Evolutionary conservation across 1,140 invertebrate species (phyloP).

Genomic region (Apis mellifera): Amel_HAv3.1 CM009932.2:11104501-11105000

Average conservation of each 20-base stretch:
- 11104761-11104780: constrained; percentile 46
- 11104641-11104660: neutral
- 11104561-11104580: neutral
- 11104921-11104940: too few species aligned
- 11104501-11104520: neutral
- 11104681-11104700: constrained; percentile 48
- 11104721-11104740: constrained; percentile 24
- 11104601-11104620: constrained; percentile 23
- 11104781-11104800: constrained; percentile 41
- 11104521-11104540: neutral
- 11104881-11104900: constrained; percentile 6
- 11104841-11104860: constrained; percentile 31
- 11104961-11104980: too few species aligned
- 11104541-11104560: neutral
- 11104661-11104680: neutral
- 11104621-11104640: neutral
- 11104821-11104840: constrained; percentile 35
- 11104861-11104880: constrained; percentile 22
- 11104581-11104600: neutral
- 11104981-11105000: too few species aligned
- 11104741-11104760: neutral
- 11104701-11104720: constrained; percentile 13
- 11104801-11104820: constrained; percentile 49
- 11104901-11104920: neutral
- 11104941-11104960: too few species aligned